Evolutionary conservation across 2,888 invertebrate species (phyloP).

Genomic region (Parnassius mnemosyne): DNA sequence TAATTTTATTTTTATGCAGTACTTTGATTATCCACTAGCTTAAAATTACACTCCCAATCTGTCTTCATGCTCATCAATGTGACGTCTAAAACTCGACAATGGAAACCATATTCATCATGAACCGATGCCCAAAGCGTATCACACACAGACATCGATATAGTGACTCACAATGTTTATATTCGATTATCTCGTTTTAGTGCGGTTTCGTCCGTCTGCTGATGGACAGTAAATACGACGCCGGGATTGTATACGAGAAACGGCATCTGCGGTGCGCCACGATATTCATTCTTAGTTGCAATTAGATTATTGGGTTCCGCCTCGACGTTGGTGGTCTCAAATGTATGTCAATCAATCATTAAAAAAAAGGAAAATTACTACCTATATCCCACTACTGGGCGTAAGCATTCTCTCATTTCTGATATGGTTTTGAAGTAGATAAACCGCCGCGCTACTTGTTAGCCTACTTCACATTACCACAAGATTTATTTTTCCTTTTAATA

Average conservation of each 20-base stretch:
- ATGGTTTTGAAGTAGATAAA: too few relatives aligned
- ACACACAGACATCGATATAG: slow-evolving; percentile 31
- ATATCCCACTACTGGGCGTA: too few relatives aligned
- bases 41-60: too few relatives aligned
- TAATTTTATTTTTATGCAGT: too few relatives aligned
- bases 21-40: too few relatives aligned
- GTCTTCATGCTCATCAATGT: neutral
- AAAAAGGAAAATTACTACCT: too few relatives aligned
- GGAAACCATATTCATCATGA: slow-evolving; percentile 15
- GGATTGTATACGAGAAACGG: neutral
- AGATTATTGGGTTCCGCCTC: slow-evolving; percentile 15
- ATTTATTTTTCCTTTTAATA: too few relatives aligned
- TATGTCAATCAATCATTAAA: neutral
- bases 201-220: slow-evolving; percentile 46
- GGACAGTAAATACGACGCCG: slow-evolving; percentile 39
- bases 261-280: slow-evolving; percentile 7
- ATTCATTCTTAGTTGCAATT: slow-evolving; percentile 19
- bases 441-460: too few relatives aligned
- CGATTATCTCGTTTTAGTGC: slow-evolving; percentile 55
- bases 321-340: slow-evolving; percentile 21
- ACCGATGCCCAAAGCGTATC: slow-evolving; percentile 16
- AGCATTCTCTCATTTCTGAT: too few relatives aligned
- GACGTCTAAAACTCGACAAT: slow-evolving; percentile 16
- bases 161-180: slow-evolving; percentile 68
- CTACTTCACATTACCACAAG: too few relatives aligned